phyloP scores from a whole-genome alignment of 2,888 invertebrate genomes.

The Protophormia terraenovae region DNA sequence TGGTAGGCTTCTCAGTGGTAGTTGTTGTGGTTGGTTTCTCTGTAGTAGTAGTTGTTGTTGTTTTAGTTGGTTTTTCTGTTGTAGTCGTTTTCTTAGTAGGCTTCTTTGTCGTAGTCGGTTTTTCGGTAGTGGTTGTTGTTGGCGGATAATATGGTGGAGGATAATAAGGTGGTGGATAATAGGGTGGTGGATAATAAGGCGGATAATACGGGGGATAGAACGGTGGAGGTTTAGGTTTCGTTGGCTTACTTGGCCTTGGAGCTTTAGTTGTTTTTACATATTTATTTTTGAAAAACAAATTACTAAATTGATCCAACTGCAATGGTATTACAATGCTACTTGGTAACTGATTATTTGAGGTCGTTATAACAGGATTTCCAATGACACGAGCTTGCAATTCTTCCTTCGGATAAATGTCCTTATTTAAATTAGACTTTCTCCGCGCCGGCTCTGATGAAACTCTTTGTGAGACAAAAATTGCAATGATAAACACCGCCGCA shows the following conservation, averaged over 20 bases:
- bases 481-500: not conserved
- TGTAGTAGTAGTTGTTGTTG: not conserved
- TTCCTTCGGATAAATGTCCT: not conserved
- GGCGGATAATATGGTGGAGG: not conserved
- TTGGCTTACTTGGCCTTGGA: no score
- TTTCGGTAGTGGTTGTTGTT: not conserved
- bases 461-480: not conserved
- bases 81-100: no score
- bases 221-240: not conserved
- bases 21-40: not conserved
- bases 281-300: not conserved
- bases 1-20: not conserved
- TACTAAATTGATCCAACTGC: not conserved
- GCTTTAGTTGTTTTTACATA: not conserved
- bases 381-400: not conserved
- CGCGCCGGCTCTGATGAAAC: not conserved
- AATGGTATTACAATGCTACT: not conserved
- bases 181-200: not conserved
- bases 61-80: not conserved
- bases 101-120: not conserved
- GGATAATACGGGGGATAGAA: not conserved
- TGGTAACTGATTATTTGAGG: not conserved
- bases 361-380: not conserved
- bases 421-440: not conserved
- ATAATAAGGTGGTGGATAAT: slow-evolving; percentile 1